Conservation (phyloP, 2,797 vertebrate species). For the Poeciliopsis paucimaculata region DNA sequence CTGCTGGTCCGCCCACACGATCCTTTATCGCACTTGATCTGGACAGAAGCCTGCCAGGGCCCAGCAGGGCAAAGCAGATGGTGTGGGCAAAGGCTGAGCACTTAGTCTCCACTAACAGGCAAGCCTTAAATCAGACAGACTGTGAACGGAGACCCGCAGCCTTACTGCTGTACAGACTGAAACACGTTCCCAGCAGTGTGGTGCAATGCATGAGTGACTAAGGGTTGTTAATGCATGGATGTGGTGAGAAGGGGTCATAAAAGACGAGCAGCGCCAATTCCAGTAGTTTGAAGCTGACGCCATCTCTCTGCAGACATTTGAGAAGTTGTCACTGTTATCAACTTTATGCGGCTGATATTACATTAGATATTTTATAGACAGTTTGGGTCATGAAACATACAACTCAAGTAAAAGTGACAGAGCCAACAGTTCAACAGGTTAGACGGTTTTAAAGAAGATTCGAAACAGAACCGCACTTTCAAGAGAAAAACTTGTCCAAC, state of each 20-base stretch:
- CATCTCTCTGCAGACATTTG: neutral
- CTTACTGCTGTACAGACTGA: neutral
- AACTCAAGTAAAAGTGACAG: neutral
- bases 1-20: slow-evolving; percentile 60
- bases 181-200: neutral
- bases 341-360: neutral
- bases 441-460: neutral
- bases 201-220: neutral
- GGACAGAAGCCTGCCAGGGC: slow-evolving; percentile 64
- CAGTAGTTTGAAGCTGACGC: neutral
- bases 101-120: slow-evolving; percentile 52
- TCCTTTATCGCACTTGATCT: slow-evolving; percentile 57
- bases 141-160: slow-evolving; percentile 12
- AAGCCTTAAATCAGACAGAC: slow-evolving; percentile 26
- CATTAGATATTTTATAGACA: neutral
- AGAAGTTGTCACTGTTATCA: neutral
- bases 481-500: neutral
- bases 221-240: neutral
- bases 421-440: slow-evolving; percentile 8
- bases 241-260: neutral
- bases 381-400: neutral
- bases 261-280: neutral
- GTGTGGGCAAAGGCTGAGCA: slow-evolving; percentile 45
- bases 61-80: slow-evolving; percentile 71
- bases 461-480: neutral